Base-by-base conservation (phyloP, 2,888 invertebrate genomes). In the Chouioia cunea region DNA sequence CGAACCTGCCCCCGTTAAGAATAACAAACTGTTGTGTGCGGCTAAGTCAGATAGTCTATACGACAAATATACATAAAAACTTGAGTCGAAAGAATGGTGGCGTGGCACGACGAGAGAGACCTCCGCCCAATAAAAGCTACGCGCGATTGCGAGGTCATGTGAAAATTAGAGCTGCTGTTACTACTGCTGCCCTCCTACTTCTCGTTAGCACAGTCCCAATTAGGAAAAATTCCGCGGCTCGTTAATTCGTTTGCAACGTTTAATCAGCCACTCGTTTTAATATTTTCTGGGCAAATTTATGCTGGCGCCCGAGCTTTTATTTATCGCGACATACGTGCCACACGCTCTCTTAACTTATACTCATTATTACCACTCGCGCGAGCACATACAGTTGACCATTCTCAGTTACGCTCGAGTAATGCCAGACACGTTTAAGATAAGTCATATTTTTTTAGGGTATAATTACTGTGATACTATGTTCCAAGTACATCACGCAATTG, bases 1-100 rank as follows among this genome's bases (percentile, higher is more conserved):
- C 59, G 48, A 52, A 27, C 6, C 36, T 36, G 57, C 43, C 56
- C 50, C 59, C 60, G 67, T 68, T 71, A 65, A 68, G 68, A 58
- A 59, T 71, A 67, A 59, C 59, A 64, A 71, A 67, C 47, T 59
- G 64, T 54, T 8, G 53, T 47, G 18, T 2, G 22, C 46, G 36
- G 36, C 36, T 6, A 36, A 18, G 16, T 16, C 18, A 10, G 57
- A 27, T 50, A 16, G 12, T 14, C 16, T 12, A n/a, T n/a, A n/a
- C n/a, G 56, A 62, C 60, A 52, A 48, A 53, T 22, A 36, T 27
- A 27, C 6, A 47, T 36, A 47, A 50, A 57, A 58, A 43, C 56
- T 62, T n/a, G n/a, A n/a, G n/a, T n/a, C n/a, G n/a, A n/a, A 68
- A 62, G 62, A 56, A n/a, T 52, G 56, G 50, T 54, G 46, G 23